Evolutionary conservation across 2,888 invertebrate genomes (phyloP).

Genomic region (Lepidocyrtoides sp.): DNA sequence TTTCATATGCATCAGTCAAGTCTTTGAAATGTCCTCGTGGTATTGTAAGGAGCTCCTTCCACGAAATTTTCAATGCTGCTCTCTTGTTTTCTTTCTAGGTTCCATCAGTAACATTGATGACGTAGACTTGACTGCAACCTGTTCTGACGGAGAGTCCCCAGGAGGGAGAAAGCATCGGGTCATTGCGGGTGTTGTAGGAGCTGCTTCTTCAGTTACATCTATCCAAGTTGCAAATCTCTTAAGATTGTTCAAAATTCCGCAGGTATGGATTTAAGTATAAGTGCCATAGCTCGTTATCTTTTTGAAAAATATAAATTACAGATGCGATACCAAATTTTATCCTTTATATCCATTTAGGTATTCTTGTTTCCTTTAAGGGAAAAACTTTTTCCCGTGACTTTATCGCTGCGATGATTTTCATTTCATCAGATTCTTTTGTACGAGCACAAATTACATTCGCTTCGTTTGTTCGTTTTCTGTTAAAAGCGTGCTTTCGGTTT

Average conservation of each 20-base stretch:
- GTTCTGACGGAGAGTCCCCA: constrained; percentile 89
- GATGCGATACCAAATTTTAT: too few species aligned
- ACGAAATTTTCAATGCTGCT: neutral
- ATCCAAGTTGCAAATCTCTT: constrained; percentile 98
- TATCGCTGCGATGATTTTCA: too few species aligned
- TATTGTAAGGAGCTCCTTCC: neutral
- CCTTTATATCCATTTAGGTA: too few species aligned
- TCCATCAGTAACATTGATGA: constrained; percentile 98
- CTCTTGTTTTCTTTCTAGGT: constrained; percentile 89
- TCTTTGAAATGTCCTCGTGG: neutral
- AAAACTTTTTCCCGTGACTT: too few species aligned
- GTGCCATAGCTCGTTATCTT: too few species aligned
- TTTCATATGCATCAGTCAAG: neutral
- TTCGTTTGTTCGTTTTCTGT: too few species aligned
- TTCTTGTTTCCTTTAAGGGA: too few species aligned
- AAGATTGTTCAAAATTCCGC: constrained; percentile 97
- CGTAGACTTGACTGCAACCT: constrained; percentile 91
- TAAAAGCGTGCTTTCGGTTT: too few species aligned
- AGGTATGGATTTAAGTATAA: constrained; percentile 87
- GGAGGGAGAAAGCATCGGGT: constrained; percentile 92
- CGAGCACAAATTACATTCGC: too few species aligned
- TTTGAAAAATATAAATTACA: too few species aligned
- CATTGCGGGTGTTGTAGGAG: constrained; percentile 95
- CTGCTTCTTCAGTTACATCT: constrained; percentile 97
- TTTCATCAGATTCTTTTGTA: too few species aligned